Conservation (phyloP, 2,113 vertebrate species). For the Xenopus laevis region DNA sequence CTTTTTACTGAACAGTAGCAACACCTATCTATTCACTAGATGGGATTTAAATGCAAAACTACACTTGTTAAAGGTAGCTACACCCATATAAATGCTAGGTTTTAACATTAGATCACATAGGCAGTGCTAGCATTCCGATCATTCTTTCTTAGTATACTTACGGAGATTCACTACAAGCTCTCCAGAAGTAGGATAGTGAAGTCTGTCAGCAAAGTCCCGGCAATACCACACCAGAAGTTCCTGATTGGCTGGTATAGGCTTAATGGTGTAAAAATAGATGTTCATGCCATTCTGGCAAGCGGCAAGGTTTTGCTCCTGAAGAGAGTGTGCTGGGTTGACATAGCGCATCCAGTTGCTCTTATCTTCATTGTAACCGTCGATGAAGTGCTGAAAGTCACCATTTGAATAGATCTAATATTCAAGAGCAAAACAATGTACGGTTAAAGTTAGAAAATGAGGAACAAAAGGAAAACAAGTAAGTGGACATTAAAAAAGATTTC, state of each 20-base stretch:
- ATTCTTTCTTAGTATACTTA: slow-evolving; percentile 74
- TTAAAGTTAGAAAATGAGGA: slow-evolving; percentile 42
- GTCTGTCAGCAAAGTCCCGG: slow-evolving; percentile 86
- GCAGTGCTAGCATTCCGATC: slow-evolving; percentile 62
- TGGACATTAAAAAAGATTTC: background rate
- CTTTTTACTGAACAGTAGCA: background rate
- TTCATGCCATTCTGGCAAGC: slow-evolving; percentile 96
- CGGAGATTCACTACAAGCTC: slow-evolving; percentile 92
- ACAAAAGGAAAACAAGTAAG: background rate
- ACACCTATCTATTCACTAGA: background rate
- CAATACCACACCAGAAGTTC: slow-evolving; percentile 98
- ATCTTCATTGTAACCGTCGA: slow-evolving; percentile 91
- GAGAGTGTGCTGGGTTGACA: slow-evolving; percentile 89
- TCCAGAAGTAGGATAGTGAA: slow-evolving; percentile 87
- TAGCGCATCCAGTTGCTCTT: slow-evolving; percentile 99
- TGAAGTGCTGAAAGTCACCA: slow-evolving; percentile 86
- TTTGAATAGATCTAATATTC: slow-evolving; percentile 77
- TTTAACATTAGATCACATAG: slow-evolving; percentile 60
- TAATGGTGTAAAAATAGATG: slow-evolving; percentile 96
- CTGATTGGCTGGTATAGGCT: slow-evolving; percentile 85
- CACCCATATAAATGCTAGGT: slow-evolving; percentile 63
- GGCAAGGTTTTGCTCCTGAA: slow-evolving; percentile 88
- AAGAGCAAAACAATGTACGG: background rate
- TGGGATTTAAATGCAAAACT: slow-evolving; percentile 15
- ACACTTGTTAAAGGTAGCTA: slow-evolving; percentile 53